Conservation (phyloP, 2,113 vertebrate species). For the Orthonyx spaldingii region DNA sequence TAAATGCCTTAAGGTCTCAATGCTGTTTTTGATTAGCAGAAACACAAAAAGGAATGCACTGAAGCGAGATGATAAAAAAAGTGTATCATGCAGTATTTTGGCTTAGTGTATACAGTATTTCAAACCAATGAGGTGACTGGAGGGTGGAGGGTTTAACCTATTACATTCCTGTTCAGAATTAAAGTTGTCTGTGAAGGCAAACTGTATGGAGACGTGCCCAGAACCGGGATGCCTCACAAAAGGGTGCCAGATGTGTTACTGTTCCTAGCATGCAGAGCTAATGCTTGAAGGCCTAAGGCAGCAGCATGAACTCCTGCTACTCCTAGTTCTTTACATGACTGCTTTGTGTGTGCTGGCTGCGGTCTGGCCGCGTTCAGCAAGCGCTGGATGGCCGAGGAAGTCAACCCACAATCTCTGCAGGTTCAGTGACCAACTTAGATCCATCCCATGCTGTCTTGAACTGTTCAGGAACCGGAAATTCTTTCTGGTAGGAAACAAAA, state of each 20-base stretch:
- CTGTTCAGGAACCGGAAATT: constrained; percentile 96
- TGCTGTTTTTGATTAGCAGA: constrained; percentile 38
- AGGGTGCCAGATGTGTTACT: constrained; percentile 12
- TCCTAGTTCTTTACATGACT: constrained; percentile 52
- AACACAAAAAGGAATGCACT: constrained; percentile 59
- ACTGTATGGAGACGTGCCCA: constrained; percentile 22
- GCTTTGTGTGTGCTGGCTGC: neutral
- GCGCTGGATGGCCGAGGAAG: neutral
- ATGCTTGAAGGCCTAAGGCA: constrained; percentile 33
- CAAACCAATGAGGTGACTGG: neutral
- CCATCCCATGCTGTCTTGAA: constrained; percentile 97
- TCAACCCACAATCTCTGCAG: constrained; percentile 93
- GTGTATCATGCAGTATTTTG: constrained; percentile 46
- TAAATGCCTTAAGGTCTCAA: neutral
- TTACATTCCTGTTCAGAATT: constrained; percentile 43
- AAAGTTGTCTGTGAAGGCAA: constrained; percentile 51
- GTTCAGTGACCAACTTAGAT: constrained; percentile 91
- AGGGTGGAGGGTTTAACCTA: neutral
- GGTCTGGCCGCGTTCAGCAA: neutral
- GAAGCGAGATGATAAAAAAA: constrained; percentile 38
- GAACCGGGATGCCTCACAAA: constrained; percentile 33
- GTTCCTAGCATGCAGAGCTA: constrained; percentile 40
- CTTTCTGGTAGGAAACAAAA: constrained; percentile 81
- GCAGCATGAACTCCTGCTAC: constrained; percentile 24
- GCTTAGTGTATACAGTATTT: neutral